These are phyloP conservation scores for Panzeria rudis DNA, from an alignment of 2,888 invertebrate species.

Conservation along the genomic window DNA sequence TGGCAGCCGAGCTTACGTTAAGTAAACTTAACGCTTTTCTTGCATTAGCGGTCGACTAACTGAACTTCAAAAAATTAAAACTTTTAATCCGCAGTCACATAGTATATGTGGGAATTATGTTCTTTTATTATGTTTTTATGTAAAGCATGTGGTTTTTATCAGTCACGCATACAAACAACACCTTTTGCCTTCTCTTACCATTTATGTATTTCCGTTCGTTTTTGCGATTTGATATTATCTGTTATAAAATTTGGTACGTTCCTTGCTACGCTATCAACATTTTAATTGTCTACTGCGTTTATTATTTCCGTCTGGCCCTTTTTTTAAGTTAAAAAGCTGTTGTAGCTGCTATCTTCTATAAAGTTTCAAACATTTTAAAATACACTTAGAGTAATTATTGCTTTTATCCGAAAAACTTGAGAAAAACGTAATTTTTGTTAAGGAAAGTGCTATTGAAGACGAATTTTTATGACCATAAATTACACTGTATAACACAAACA, in stretches of 20 bases:
- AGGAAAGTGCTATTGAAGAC: too few species aligned
- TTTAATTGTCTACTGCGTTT: conserved; percentile 54
- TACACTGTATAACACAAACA: too few species aligned
- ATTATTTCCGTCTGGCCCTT: conserved; percentile 1
- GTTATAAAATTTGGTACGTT: not conserved
- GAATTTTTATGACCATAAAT: too few species aligned
- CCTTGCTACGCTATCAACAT: conserved; percentile 29
- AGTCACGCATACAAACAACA: not conserved
- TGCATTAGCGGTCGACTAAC: too few species aligned
- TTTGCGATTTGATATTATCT: conserved; percentile 40
- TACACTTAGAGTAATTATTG: not conserved
- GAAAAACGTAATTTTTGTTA: too few species aligned
- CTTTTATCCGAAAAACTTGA: not conserved
- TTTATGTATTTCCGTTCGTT: conserved; percentile 2
- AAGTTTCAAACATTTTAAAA: conserved; percentile 41
- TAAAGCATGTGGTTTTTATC: not conserved
- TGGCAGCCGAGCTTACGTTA: too few species aligned
- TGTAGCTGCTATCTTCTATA: conserved; percentile 20
- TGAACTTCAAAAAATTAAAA: too few species aligned
- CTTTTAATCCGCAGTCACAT: not conserved
- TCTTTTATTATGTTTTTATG: not conserved
- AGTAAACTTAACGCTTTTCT: too few species aligned
- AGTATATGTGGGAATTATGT: not conserved
- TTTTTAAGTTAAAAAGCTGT: not conserved
- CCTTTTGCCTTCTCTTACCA: not conserved